These are phyloP conservation scores for Nannoperca obscura DNA, from an alignment of 2,797 vertebrate genomes.

Conservation along the genomic window DNA sequence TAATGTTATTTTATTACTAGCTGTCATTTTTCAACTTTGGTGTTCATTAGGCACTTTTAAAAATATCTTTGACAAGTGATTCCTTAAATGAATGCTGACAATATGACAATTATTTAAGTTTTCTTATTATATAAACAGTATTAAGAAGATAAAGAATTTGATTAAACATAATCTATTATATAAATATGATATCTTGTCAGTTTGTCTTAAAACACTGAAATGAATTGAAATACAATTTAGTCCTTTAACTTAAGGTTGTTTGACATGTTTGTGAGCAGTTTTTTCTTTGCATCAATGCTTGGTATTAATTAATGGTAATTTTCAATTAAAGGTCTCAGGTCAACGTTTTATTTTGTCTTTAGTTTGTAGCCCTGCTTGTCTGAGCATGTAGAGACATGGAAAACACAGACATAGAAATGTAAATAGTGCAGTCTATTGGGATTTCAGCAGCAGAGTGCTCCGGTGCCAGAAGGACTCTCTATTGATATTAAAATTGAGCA, in stretches of 20 bases:
- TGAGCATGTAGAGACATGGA: slow-evolving; percentile 55
- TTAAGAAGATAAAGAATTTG: neutral
- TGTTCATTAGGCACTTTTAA: neutral
- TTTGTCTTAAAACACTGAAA: neutral
- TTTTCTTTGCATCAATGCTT: neutral
- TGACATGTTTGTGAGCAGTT: neutral
- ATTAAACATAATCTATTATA: neutral
- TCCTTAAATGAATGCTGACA: neutral
- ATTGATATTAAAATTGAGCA: slow-evolving; percentile 67
- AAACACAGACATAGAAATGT: slow-evolving; percentile 24
- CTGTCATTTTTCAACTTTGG: neutral
- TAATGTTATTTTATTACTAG: neutral
- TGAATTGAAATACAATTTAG: neutral
- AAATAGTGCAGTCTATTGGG: slow-evolving; percentile 27
- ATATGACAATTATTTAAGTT: neutral
- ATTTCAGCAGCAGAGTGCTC: slow-evolving; percentile 26
- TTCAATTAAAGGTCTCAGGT: neutral
- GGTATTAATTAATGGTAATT: neutral
- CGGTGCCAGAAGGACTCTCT: slow-evolving; percentile 32
- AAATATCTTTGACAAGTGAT: neutral
- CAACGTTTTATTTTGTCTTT: neutral
- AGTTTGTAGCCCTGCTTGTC: slow-evolving; percentile 39
- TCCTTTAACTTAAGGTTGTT: neutral
- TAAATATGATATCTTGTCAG: neutral
- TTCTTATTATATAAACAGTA: neutral